Evolutionary conservation across 2,113 vertebrate genomes (phyloP).

Genomic region (Atrichornis clamosus): DNA sequence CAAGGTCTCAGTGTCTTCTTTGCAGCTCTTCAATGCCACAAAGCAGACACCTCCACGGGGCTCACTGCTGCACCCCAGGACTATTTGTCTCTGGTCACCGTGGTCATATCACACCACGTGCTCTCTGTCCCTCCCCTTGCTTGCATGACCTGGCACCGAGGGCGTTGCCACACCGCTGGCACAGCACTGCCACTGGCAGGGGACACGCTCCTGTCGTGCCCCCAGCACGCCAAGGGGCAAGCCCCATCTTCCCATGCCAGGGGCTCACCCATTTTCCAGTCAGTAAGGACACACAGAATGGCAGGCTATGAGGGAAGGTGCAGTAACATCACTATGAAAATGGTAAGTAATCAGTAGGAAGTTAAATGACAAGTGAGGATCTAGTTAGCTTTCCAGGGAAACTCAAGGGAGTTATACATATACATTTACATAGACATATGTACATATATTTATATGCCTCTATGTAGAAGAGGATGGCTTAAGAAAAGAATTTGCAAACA

Average conservation of each 20-base stretch:
- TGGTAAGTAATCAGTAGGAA: neutral
- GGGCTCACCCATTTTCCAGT: neutral
- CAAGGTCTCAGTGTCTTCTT: neutral
- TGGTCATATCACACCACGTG: neutral
- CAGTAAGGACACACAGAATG: rapidly evolving
- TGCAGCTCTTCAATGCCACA: neutral
- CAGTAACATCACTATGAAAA: neutral
- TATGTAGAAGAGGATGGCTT: neutral
- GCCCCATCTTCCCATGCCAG: neutral
- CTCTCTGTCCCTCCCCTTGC: neutral
- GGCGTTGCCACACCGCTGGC: neutral
- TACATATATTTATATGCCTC: neutral
- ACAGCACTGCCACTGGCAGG: neutral
- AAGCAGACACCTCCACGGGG: neutral
- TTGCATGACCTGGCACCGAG: rapidly evolving
- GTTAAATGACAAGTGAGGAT: neutral
- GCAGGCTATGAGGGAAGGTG: neutral
- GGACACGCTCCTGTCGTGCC: rapidly evolving
- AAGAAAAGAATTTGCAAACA: neutral
- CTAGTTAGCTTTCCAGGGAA: neutral
- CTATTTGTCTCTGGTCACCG: neutral
- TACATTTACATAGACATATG: no score
- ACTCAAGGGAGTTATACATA: neutral
- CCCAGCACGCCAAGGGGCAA: neutral
- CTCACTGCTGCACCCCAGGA: neutral